Conservation (phyloP, 2,888 invertebrate species). For the Agonum fuliginosum region DNA sequence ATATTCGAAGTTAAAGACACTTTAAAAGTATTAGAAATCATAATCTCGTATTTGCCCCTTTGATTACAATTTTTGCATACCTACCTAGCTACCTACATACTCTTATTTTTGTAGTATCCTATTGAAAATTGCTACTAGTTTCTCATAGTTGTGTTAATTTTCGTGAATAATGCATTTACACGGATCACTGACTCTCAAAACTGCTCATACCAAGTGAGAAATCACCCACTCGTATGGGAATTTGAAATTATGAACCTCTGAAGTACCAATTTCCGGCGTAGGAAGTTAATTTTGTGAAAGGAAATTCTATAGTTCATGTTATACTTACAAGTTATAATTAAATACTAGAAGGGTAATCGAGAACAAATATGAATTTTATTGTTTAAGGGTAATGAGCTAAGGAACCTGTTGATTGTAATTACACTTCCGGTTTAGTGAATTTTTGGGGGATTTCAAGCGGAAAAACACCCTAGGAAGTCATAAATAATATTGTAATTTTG, state of each 20-base stretch:
- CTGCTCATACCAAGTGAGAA: conserved; percentile 5
- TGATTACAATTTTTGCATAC: no score
- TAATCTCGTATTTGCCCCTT: no score
- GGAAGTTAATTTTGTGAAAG: conserved; percentile 34
- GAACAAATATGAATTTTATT: conserved; percentile 20
- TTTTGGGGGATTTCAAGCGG: conserved; percentile 34
- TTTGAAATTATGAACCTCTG: conserved; percentile 6
- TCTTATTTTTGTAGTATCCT: no score
- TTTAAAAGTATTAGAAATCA: no score
- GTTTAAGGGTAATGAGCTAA: conserved; percentile 34
- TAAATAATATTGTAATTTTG: not conserved
- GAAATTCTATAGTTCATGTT: not conserved
- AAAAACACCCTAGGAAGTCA: conserved; percentile 6
- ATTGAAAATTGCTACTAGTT: no score
- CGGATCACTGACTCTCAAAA: conserved; percentile 10
- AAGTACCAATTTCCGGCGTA: conserved; percentile 29
- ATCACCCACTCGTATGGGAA: conserved; percentile 7
- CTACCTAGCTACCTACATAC: no score
- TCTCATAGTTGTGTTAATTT: no score
- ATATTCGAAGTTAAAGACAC: no score
- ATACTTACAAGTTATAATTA: conserved; percentile 22
- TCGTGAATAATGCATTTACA: conserved; percentile 20
- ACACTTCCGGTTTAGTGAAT: conserved; percentile 20
- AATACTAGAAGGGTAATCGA: conserved; percentile 1
- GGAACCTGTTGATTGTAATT: conserved; percentile 36